These are phyloP conservation scores for Chymomyza costata DNA, from an alignment of 1,140 invertebrate species.

Conservation along the genomic window DNA sequence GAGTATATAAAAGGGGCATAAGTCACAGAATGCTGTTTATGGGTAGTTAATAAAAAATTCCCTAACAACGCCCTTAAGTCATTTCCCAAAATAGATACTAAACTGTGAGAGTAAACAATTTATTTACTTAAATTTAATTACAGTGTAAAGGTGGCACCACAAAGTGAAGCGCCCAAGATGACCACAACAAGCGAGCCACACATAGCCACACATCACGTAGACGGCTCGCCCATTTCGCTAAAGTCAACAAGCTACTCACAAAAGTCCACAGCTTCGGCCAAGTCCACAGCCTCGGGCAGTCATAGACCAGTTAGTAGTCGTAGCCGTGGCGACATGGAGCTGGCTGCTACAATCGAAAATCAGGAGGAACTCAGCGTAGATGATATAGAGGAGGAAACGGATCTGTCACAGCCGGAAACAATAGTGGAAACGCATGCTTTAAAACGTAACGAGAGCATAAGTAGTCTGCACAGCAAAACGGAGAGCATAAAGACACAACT, in stretches of 20 bases:
- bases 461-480: constrained; percentile 60
- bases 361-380: constrained; percentile 25
- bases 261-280: constrained; percentile 66
- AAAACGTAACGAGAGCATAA: constrained; percentile 52
- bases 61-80: too few relatives aligned
- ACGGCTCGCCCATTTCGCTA: constrained; percentile 45
- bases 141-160: too few relatives aligned
- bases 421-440: constrained; percentile 13
- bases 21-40: too few relatives aligned
- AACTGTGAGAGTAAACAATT: too few relatives aligned
- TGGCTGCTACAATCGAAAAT: background rate
- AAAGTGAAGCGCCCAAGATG: background rate
- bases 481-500: constrained; percentile 67
- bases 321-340: background rate
- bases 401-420: constrained; percentile 7
- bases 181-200: too few relatives aligned
- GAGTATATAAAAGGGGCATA: too few relatives aligned
- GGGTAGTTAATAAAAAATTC: too few relatives aligned
- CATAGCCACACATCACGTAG: background rate
- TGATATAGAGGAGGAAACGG: constrained; percentile 31
- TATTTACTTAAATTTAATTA: too few relatives aligned
- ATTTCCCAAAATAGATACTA: too few relatives aligned
- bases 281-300: constrained; percentile 39
- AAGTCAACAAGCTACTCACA: constrained; percentile 66
- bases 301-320: background rate